Evolutionary conservation across 2,113 vertebrate genomes (phyloP).

Genomic region (Oplegnathus fasciatus): DNA sequence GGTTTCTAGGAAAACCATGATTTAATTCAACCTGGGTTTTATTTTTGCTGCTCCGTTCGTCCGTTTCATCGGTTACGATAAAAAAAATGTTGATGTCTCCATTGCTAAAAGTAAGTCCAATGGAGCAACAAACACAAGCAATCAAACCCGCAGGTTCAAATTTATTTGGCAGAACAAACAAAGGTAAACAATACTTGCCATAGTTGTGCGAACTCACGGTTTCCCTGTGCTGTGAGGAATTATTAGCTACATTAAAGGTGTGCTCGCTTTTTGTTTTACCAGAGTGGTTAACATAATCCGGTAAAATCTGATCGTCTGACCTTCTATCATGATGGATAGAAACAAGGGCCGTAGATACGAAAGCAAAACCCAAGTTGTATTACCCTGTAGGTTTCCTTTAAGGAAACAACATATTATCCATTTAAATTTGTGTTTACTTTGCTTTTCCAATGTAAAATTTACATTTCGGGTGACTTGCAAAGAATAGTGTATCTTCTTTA

Average conservation of each 20-base stretch:
- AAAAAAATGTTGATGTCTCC: not conserved
- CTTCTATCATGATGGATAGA: not conserved
- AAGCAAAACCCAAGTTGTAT: not conserved
- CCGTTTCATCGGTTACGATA: not conserved
- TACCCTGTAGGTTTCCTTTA: not conserved
- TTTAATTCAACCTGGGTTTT: not conserved
- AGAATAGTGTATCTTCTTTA: not conserved
- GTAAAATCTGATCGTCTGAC: too few relatives aligned
- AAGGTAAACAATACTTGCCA: not conserved
- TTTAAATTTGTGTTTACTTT: not conserved
- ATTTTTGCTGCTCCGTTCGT: not conserved
- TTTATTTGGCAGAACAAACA: not conserved
- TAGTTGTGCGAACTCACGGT: too few relatives aligned
- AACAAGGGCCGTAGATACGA: not conserved
- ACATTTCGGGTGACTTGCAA: not conserved
- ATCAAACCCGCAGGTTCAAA: too few relatives aligned
- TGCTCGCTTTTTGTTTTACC: too few relatives aligned
- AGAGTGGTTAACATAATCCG: not conserved
- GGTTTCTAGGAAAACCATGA: too few relatives aligned
- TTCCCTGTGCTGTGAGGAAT: not conserved
- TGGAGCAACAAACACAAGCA: not conserved
- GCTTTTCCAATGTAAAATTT: not conserved
- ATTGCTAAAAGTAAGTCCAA: too few relatives aligned
- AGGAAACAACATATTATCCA: too few relatives aligned
- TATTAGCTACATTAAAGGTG: too few relatives aligned